Evolutionary conservation across 2,888 invertebrate species (phyloP).

Genomic region (Tetrapedia diversipes): DNA sequence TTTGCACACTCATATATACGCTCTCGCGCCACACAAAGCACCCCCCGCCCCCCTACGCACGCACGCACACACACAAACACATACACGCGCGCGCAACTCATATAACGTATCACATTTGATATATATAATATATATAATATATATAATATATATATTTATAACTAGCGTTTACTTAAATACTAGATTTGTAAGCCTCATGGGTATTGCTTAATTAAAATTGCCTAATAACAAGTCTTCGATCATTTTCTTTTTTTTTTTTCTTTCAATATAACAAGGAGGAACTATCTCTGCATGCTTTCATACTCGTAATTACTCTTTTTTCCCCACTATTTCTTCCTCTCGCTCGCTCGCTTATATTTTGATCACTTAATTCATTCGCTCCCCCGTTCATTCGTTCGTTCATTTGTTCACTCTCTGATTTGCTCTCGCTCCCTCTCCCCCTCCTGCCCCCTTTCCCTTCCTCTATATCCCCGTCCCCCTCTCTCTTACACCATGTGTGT

Average conservation of each 20-base stretch:
- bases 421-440: conserved; percentile 14
- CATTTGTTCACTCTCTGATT: too few species aligned
- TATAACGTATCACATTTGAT: conserved; percentile 69
- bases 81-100: conserved; percentile 58
- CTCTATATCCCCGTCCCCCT: conserved; percentile 60
- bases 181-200: conserved; percentile 79
- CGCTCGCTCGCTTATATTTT: too few species aligned
- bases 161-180: conserved; percentile 71
- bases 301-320: conserved; percentile 48
- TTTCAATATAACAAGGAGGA: conserved; percentile 79
- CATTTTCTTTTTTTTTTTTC: conserved; percentile 62
- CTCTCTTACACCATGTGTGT: conserved; percentile 64
- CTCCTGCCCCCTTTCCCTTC: conserved; percentile 28
- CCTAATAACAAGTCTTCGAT: conserved; percentile 78
- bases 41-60: too few species aligned
- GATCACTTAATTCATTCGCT: too few species aligned
- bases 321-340: background rate
- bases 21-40: too few species aligned
- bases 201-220: conserved; percentile 80
- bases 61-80: conserved; percentile 10
- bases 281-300: conserved; percentile 79
- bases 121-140: conserved; percentile 68
- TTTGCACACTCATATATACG: background rate
- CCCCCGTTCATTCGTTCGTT: too few species aligned
- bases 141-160: conserved; percentile 64